Base-by-base conservation (phyloP, 2,797 vertebrate genomes). In the Dipus sagitta region DNA sequence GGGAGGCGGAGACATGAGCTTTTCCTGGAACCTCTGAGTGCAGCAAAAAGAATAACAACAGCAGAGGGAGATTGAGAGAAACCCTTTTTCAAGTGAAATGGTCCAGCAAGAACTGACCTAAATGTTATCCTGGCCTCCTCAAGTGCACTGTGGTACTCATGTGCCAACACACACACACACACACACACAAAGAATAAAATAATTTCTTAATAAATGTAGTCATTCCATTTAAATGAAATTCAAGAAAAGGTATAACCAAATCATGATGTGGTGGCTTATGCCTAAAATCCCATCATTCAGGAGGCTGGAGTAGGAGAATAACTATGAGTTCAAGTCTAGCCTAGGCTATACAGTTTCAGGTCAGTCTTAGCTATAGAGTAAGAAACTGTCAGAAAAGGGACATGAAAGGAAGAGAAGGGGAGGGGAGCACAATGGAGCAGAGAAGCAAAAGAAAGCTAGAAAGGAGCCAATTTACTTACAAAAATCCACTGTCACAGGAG, bases 191-290 rank as follows among this genome's bases (percentile, higher is more conserved):
- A 47, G 6, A 47, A 8, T 58, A 14, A 58, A 58, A 17, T 58
- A 58, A 58, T 58, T 26, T 0, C 38, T 84, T 52, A 90, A n/a
- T 70, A 58, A 80, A 88, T 80, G 26, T 94, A 84, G 74, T 91
- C 70, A 92, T 80, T 91, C 15, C 34, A 83, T 32, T 91, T 89
- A 93, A 28, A 72, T 81, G 20, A 93, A 87, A 20, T 78, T 77
- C 62, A 96, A 84, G 68, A 92, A 75, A 34, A 88, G 60, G 28
- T 26, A 95, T 88, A 89, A 80, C 72, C 78, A 72, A 89, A 71
- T 30, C 15, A 83, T 13, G 24, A 2, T 30, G 70, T 26, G 21
- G 23, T n/a, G 58, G n/a, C 23, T 58, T 23, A 85, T 58, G 52
- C n/a, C 52, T 71, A 23, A 71, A 85, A 85, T 67, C n/a, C n/a